Base-by-base conservation (phyloP, 2,113 vertebrate genomes). In the Ammodytes dubius region DNA sequence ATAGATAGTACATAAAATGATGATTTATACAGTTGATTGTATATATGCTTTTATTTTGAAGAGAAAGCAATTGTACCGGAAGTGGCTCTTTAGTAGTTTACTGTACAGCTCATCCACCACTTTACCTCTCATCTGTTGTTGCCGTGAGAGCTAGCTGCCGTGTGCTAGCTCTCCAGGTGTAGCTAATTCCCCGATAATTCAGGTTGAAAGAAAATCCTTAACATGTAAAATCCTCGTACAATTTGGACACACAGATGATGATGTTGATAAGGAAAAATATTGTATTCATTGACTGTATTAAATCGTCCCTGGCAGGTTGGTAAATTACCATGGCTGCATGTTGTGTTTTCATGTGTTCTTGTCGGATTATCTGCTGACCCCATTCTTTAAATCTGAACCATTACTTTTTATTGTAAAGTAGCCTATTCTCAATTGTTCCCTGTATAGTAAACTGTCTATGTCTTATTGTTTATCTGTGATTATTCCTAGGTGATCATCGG, bases 41-140 rank as follows among this genome's bases (percentile, higher is more conserved):
- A 2, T 10, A 39, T 7, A 1, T 35, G 59, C 74, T 81, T 81
- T 91, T 92, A 89, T 84, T 92, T 75, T 91, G 89, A 69, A 91
- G 56, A 14, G 42, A 0, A 9, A 9, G 5, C 8, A 0, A 42
- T 17, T 35, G 0, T 42, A 74, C 70, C 74, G 89, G 87, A 92
- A 87, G 78, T 61, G 0, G 0, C 0, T 14, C 0, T 19, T 40
- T 1, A 6, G 17, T 6, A n/a, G 17, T 15, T 78, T 57, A 12
- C 46, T 4, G 37, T 12, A 59, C 12, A 49, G 35, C 76, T 76
- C 50, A 19, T 53, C 57, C 71, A 65, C 46, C 82, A 70, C 47
- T 5, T 70, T 74, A 54, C 65, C 11, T 52, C 58, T 53, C 37
- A 49, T 53, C 83, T 84, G 87, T 70, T 88, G 85, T 85, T 66